Conservation (phyloP, 92 coral and sea anemone species). For the Actinernus sp. region DNA sequence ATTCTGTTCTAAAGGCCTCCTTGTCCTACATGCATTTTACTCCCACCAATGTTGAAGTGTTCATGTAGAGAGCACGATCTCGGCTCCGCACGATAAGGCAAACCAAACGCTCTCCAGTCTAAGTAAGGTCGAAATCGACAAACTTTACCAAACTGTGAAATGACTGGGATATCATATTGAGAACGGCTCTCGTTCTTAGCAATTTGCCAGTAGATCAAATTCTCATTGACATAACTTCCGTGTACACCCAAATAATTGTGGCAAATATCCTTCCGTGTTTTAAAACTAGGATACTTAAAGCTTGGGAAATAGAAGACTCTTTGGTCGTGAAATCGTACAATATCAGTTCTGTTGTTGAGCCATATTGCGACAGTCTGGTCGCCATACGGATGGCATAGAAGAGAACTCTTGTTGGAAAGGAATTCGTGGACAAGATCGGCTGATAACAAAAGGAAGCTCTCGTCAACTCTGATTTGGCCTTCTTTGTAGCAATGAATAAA, state of each 20-base stretch:
- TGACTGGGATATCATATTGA: conserved; percentile 60
- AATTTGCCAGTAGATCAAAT: conserved; percentile 77
- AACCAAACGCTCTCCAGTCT: conserved; percentile 81
- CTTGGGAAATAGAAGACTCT: conserved; percentile 51
- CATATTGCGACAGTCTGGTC: conserved; percentile 93
- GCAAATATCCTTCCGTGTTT: conserved; percentile 57
- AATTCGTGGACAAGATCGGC: conserved; percentile 79
- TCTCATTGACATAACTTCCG: conserved; percentile 79
- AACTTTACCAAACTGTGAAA: conserved; percentile 54
- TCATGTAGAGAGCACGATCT: background rate
- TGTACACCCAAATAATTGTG: conserved; percentile 75
- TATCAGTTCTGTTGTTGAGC: conserved; percentile 75
- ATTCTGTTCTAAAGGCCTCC: no score
- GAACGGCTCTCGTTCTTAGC: conserved; percentile 42
- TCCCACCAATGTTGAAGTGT: no score
- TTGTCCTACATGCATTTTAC: no score
- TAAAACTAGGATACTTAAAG: conserved; percentile 40
- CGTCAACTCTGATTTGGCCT: conserved; percentile 93
- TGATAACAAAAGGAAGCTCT: conserved; percentile 83
- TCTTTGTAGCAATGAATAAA: conserved; percentile 81
- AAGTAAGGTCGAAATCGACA: conserved; percentile 59
- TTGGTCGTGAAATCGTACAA: conserved; percentile 83
- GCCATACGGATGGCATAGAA: conserved; percentile 93
- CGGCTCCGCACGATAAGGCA: conserved; percentile 77
- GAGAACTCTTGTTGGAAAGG: conserved; percentile 49